Percentiles rank a stretch among this genome's conserved stretches.
phyloP scores from a whole-genome alignment of 2,797 vertebrate genomes.

The Choloepus didactylus region DNA sequence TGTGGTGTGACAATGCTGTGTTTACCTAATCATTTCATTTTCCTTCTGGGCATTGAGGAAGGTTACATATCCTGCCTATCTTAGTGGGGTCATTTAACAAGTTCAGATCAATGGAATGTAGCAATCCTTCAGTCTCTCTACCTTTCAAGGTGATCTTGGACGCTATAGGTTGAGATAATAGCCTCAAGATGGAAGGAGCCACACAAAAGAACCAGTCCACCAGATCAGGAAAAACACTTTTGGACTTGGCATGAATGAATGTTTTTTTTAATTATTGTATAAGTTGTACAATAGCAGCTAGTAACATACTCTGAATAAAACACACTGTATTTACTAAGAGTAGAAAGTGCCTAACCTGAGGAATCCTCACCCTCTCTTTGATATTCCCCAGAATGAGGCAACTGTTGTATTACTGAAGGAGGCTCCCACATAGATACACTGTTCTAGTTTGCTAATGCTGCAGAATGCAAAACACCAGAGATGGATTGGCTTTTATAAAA shows the following conservation, averaged over 20 bases:
- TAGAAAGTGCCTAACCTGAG: not conserved
- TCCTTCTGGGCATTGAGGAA: not conserved
- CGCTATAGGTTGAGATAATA: not conserved
- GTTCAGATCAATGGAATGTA: not conserved
- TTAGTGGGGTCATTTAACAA: not conserved
- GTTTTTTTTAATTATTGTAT: not conserved
- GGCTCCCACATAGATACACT: not conserved
- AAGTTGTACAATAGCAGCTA: not conserved
- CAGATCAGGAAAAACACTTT: not conserved
- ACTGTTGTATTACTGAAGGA: not conserved
- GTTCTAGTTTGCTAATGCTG: too few relatives aligned
- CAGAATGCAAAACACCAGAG: too few relatives aligned
- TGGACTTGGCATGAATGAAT: not conserved
- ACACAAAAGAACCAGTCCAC: not conserved
- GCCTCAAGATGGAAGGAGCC: not conserved
- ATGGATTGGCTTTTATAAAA: too few relatives aligned
- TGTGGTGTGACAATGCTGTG: not conserved
- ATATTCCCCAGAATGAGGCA: not conserved
- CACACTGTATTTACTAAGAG: not conserved
- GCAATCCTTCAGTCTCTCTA: not conserved
- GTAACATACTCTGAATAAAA: slow-evolving; percentile 3
- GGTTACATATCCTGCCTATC: not conserved
- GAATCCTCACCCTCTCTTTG: not conserved
- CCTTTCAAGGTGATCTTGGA: not conserved
- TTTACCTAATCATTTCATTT: slow-evolving; percentile 25